Percentiles rank a stretch among this genome's conserved stretches.
These are phyloP conservation scores for Nanorana parkeri DNA, from an alignment of 2,113 vertebrate species.

Conservation along the genomic window DNA sequence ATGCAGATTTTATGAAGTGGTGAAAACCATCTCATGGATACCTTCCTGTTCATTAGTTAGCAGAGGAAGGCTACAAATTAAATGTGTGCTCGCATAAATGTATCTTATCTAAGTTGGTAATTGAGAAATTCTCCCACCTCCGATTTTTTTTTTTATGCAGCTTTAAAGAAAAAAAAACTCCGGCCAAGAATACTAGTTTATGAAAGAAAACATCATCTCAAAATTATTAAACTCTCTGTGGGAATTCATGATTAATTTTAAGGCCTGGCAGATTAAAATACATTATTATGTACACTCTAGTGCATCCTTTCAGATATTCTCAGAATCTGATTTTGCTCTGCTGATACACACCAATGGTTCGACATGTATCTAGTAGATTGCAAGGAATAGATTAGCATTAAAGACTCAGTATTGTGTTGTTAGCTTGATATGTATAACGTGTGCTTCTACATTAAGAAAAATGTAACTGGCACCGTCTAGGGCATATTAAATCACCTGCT, in stretches of 20 bases:
- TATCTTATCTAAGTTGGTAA: constrained; percentile 63
- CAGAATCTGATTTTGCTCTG: constrained; percentile 89
- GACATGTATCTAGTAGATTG: constrained; percentile 91
- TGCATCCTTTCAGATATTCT: constrained; percentile 89
- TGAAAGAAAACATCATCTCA: constrained; percentile 76
- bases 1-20: constrained; percentile 67
- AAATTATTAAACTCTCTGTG: constrained; percentile 91
- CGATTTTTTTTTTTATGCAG: constrained; percentile 60
- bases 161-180: constrained; percentile 78
- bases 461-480: constrained; percentile 82
- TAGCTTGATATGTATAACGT: constrained; percentile 87
- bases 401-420: constrained; percentile 87
- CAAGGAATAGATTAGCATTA: constrained; percentile 91
- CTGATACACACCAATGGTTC: constrained; percentile 87
- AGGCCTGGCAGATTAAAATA: constrained; percentile 90
- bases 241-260: constrained; percentile 91
- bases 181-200: constrained; percentile 80
- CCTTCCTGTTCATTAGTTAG: constrained; percentile 70
- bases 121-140: constrained; percentile 69
- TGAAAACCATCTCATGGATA: constrained; percentile 71
- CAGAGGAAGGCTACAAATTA: constrained; percentile 71
- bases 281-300: constrained; percentile 89
- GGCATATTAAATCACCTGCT: constrained; percentile 68
- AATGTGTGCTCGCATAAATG: constrained; percentile 63
- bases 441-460: constrained; percentile 87